phyloP scores from a whole-genome alignment of 2,113 vertebrate genomes.

The Carassius carassius region DNA sequence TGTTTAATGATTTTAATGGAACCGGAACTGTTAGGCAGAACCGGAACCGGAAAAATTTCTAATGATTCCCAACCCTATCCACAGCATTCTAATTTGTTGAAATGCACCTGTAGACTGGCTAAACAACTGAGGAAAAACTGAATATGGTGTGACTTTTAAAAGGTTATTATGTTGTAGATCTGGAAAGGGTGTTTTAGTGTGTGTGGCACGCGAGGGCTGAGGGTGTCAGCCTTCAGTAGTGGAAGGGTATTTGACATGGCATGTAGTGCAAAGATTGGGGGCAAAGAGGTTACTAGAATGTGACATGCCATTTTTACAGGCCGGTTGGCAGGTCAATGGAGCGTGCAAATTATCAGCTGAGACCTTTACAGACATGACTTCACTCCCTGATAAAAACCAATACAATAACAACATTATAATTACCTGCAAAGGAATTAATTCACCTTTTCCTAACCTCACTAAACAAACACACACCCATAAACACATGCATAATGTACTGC shows the following conservation, averaged over 20 bases:
- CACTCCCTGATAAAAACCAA: slow-evolving; percentile 51
- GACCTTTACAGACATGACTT: slow-evolving; percentile 70
- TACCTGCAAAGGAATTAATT: slow-evolving; percentile 59
- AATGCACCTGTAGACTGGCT: too few relatives aligned
- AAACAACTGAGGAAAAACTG: not conserved
- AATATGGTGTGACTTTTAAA: slow-evolving; percentile 72
- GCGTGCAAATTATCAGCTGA: slow-evolving; percentile 79
- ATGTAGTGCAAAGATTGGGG: slow-evolving; percentile 79
- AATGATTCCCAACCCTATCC: too few relatives aligned
- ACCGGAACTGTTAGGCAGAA: too few relatives aligned
- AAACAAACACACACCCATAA: slow-evolving; percentile 27
- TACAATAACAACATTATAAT: slow-evolving; percentile 53
- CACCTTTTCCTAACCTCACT: slow-evolving; percentile 11
- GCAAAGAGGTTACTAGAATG: slow-evolving; percentile 75
- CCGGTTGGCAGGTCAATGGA: slow-evolving; percentile 70
- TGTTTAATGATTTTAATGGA: too few relatives aligned
- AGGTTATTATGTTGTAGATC: slow-evolving; percentile 72
- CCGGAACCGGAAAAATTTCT: too few relatives aligned
- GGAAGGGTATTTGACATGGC: slow-evolving; percentile 63
- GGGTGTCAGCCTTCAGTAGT: slow-evolving; percentile 63
- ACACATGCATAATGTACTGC: slow-evolving; percentile 32
- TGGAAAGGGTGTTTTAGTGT: not conserved
- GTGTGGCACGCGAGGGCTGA: slow-evolving; percentile 44
- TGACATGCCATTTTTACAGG: slow-evolving; percentile 74
- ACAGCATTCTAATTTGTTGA: too few relatives aligned